These are phyloP conservation scores for Fulica atra DNA, from an alignment of 2,113 vertebrate genomes.

Conservation along the genomic window DNA sequence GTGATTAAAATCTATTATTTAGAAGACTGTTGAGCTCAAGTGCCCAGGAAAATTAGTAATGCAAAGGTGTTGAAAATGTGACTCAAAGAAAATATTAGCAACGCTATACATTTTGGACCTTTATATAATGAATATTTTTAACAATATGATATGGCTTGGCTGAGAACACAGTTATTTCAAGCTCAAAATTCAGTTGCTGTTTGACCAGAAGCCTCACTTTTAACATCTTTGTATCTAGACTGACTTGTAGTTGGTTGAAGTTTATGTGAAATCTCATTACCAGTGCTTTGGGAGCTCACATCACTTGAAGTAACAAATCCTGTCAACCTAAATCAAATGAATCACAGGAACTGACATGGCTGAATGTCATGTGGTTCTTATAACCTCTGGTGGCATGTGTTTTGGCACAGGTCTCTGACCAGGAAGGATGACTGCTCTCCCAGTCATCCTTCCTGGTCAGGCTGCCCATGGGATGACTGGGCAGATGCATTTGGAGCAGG, in stretches of 20 bases:
- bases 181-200: not conserved
- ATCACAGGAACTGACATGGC: not conserved
- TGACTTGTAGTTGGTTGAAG: not conserved
- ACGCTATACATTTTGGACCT: not conserved
- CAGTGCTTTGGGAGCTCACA: not conserved
- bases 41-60: not conserved
- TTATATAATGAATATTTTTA: not conserved
- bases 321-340: not conserved
- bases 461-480: not conserved
- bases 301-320: not conserved
- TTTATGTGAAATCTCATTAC: not conserved
- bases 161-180: not conserved
- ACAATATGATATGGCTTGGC: not conserved
- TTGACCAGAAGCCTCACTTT: not conserved
- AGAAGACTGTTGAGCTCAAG: not conserved
- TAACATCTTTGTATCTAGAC: not conserved
- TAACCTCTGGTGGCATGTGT: not conserved
- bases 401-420: not conserved
- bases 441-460: not conserved
- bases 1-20: not conserved
- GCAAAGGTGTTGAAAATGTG: not conserved
- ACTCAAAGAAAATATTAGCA: not conserved
- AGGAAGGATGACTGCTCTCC: too few species aligned
- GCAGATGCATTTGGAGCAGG: not conserved
- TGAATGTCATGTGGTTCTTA: not conserved